Base-by-base conservation (phyloP, 2,113 vertebrate genomes). In the Phoenicopterus ruber region DNA sequence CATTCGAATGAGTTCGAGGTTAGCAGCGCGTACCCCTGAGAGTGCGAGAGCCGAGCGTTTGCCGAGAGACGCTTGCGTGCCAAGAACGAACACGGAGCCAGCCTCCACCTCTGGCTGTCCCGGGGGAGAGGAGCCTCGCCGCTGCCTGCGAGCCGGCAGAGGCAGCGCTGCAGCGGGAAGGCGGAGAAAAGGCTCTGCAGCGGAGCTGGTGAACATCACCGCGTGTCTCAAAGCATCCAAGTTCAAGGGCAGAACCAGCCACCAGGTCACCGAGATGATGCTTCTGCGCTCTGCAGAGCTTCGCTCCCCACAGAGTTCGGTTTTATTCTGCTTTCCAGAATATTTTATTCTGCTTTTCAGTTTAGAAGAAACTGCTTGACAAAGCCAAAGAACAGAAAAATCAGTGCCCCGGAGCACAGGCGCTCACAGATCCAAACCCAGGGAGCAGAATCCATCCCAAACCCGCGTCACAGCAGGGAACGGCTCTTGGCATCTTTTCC, bases 281-380 rank as follows among this genome's bases (percentile, higher is more conserved):
- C 13, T 32, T 17, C 46, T 8, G 21, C 46, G 14, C 38, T 7
- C 11, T 3, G 31, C 31, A 17, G 44, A 50, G 44, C 52, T 67
- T 77, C 3, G 1, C 11, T 1, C 36, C 31, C 5, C 13, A 12
- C 25, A 28, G 46, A 3, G 4, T 25, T 50, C 1, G 4, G 11
- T 6, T 70, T 69, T 32, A 14, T n/a, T 20, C 62, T 24, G 42
- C 72, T 49, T 29, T 42, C 29, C n/a, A 13, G 50, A 38, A 26
- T 46, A 28, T 38, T 73, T 86, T 24, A 22, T 54, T 62, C 40
- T 8, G 9, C 47, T 42, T 42, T 7, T 25, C 13, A 14, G n/a
- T 19, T 55, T 12, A 40, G 57, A 54, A 34, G 40, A 38, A 62
- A 24, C 14, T 3, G 10, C 22, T 36, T 44, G 54, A 54, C 24